A percentile compares a stretch with the other conserved stretches of the same genome.
Conservation (phyloP, 2,797 vertebrate species). For the Lutra lutra region DNA sequence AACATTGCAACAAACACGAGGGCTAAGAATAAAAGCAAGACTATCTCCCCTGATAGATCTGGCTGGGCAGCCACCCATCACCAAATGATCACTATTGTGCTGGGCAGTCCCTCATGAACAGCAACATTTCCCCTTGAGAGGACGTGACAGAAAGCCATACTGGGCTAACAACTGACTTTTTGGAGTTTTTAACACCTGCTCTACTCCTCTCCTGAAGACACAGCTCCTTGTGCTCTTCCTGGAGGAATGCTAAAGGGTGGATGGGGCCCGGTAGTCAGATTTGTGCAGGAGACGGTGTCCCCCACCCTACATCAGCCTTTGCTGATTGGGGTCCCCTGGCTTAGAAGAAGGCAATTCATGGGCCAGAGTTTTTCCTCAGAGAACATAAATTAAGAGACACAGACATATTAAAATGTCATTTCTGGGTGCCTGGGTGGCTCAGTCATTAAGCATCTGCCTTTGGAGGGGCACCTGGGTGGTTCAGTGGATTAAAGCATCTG, state of each 20-base stretch:
- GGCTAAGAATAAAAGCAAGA: neutral
- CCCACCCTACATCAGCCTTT: neutral
- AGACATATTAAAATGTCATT: neutral
- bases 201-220: neutral
- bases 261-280: neutral
- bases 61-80: neutral
- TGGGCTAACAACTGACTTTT: rapidly evolving
- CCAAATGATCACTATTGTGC: neutral
- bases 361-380: neutral
- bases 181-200: neutral
- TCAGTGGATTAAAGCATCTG: too few relatives aligned
- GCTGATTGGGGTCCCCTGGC: neutral
- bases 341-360: neutral
- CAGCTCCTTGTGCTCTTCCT: neutral
- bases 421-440: neutral
- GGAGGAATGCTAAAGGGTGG: neutral
- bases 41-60: neutral
- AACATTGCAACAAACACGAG: neutral
- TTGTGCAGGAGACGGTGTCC: neutral
- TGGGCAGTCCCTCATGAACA: too few relatives aligned
- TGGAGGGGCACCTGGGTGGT: too few relatives aligned
- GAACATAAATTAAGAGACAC: neutral
- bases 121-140: too few relatives aligned
- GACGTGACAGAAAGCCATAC: too few relatives aligned
- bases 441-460: too few relatives aligned